These are phyloP conservation scores for Lithosia quadra DNA, from an alignment of 2,888 invertebrate species.

Conservation along the genomic window DNA sequence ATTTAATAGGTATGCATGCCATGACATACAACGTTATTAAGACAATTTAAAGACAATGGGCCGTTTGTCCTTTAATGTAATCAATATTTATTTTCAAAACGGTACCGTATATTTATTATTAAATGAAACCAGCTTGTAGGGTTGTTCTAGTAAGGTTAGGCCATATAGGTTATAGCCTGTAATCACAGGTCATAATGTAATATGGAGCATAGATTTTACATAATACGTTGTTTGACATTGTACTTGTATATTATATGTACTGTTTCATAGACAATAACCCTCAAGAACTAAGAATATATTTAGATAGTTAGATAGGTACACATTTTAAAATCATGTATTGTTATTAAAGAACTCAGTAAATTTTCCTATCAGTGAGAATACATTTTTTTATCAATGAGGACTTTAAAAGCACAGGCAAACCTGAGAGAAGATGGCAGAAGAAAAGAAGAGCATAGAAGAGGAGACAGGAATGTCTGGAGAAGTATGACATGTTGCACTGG, in stretches of 20 bases:
- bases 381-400: neutral
- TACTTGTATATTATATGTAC: constrained; percentile 22
- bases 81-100: constrained; percentile 27
- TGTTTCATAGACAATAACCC: constrained; percentile 21
- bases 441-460: neutral
- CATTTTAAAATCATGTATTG: neutral
- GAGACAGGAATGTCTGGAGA: no score
- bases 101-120: constrained; percentile 46
- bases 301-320: neutral
- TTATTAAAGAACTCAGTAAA: no score
- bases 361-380: no score
- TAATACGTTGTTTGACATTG: constrained; percentile 51
- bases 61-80: constrained; percentile 24
- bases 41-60: constrained; percentile 21
- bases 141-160: constrained; percentile 56
- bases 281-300: constrained; percentile 13
- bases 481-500: no score
- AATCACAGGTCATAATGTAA: constrained; percentile 48
- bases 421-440: neutral
- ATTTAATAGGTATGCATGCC: neutral
- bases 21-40: constrained; percentile 2
- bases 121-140: constrained; percentile 39
- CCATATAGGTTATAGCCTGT: constrained; percentile 53
- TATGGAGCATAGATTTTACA: constrained; percentile 54
- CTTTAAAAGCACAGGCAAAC: no score